Conservation (phyloP, 1,140 invertebrate species). For the Lordiphosa clarofinis region DNA sequence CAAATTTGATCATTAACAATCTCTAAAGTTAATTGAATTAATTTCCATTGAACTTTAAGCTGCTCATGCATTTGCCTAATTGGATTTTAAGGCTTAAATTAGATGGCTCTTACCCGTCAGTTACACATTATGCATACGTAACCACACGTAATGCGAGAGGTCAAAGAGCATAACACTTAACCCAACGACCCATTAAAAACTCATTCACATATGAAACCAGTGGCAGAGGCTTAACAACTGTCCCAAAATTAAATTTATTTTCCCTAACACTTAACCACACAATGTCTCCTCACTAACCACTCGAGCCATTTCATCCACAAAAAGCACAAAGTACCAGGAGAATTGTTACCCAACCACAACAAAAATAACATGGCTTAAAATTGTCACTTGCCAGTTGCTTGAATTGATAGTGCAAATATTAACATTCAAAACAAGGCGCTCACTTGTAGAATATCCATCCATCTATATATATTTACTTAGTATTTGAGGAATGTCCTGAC, state of each 20-base stretch:
- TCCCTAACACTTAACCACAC: no score
- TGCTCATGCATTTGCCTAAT: constrained; percentile 9
- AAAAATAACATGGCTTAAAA: constrained; percentile 18
- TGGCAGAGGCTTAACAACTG: no score
- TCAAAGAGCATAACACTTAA: constrained; percentile 4
- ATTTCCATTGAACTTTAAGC: constrained; percentile 4
- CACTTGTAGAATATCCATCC: constrained; percentile 57
- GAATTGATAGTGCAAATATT: constrained; percentile 74
- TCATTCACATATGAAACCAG: constrained; percentile 1
- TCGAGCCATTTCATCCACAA: no score
- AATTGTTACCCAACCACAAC: no score
- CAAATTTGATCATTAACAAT: neutral
- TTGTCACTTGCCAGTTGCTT: constrained; percentile 71
- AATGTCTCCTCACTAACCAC: no score
- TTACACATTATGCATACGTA: constrained; percentile 6
- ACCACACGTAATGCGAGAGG: constrained; percentile 1
- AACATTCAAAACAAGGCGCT: constrained; percentile 72
- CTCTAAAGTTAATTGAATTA: constrained; percentile 9
- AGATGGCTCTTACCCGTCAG: no score
- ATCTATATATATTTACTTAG: constrained; percentile 1
- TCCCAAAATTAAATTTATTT: no score
- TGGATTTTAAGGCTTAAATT: constrained; percentile 9
- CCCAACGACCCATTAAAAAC: constrained; percentile 12
- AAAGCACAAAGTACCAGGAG: no score
- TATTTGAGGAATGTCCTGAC: constrained; percentile 15